Evolutionary conservation across 2,888 invertebrate species (phyloP), one percentile per base, ranked within the genome.

Genomic region (Stenurella melanura): DNA sequence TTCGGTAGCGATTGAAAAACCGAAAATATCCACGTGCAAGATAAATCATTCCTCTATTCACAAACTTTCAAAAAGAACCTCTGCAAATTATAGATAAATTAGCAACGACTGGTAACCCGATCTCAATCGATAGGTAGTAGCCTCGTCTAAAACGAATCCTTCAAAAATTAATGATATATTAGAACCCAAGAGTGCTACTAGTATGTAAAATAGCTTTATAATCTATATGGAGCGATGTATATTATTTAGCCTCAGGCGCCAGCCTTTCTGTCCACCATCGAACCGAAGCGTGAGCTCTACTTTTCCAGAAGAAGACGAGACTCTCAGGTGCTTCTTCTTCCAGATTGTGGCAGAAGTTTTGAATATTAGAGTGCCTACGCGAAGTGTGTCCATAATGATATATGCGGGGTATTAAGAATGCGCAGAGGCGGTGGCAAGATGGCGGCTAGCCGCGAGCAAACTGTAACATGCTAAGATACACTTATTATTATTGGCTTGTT

Each of bases 371-470:
- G 84, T 83, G 84, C 87, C 87, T 86, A 87, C 87, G 86, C 88
- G 85, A 83, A 87, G 86, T 87, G 90, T 91, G 80, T 91, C 91
- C 87, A 87, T 91, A 87, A 87, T 91, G 90, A 91, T 91, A 88
- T 87, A 90, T 85, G 84, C 80, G 79, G 80, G 82, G 81, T 81
- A 84, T 84, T 87, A 87, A 87, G 86, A 86, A 87, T 86, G 86
- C 85, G 86, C 87, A 87, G 87, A 87, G 87, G 87, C 87, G 87
- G 88, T 86, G 83, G 86, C 84, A 75, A 87, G 86, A 87, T 87
- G 87, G 88, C 87, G 82, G 73, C 72, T 75, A 63, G 82, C 81
- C 78, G 76, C 79, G 75, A 78, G 83, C 81, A 30, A 81, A 71
- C 74, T 79, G 18, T 61, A 71, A 78, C 60, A 74, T 76, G 72